A percentile compares a stretch with the other conserved stretches of the same genome.
These are phyloP conservation scores for Glossophaga mutica DNA, from an alignment of 2,797 vertebrate genomes.

Conservation along the genomic window DNA sequence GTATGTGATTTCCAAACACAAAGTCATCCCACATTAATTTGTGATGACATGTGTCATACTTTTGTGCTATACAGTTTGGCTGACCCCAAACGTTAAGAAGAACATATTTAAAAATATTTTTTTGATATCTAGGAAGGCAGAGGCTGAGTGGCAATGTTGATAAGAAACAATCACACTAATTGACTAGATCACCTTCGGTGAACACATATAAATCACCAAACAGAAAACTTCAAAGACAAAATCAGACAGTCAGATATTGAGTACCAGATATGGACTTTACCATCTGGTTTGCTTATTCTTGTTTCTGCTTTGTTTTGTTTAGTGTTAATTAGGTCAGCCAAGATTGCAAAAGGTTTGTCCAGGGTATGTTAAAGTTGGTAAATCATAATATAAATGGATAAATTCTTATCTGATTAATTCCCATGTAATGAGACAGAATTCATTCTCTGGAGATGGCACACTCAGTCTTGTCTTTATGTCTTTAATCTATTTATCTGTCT, in stretches of 20 bases:
- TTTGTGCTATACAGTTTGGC: constrained; percentile 13
- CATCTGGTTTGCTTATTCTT: neutral
- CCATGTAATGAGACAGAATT: neutral
- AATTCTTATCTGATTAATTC: neutral
- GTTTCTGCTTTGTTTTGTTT: neutral
- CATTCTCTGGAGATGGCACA: neutral
- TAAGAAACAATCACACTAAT: constrained; percentile 2
- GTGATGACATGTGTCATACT: neutral
- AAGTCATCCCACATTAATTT: too few species aligned
- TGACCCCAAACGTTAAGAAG: neutral
- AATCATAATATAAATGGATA: constrained; percentile 18
- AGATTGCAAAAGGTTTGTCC: neutral
- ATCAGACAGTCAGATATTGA: neutral
- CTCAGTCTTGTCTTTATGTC: neutral
- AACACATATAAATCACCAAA: neutral
- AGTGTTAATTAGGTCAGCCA: neutral
- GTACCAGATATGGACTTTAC: neutral
- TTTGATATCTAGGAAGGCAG: constrained; percentile 28
- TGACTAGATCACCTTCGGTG: neutral
- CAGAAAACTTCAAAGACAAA: neutral
- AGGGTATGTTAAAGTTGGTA: neutral
- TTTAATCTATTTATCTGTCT: neutral
- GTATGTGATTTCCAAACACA: too few species aligned
- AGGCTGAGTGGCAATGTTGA: neutral
- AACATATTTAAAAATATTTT: constrained; percentile 14